Evolutionary conservation across 35 echinoderm and acorn worm genomes (phyloP).

Genomic region (Amphiura filiformis): DNA sequence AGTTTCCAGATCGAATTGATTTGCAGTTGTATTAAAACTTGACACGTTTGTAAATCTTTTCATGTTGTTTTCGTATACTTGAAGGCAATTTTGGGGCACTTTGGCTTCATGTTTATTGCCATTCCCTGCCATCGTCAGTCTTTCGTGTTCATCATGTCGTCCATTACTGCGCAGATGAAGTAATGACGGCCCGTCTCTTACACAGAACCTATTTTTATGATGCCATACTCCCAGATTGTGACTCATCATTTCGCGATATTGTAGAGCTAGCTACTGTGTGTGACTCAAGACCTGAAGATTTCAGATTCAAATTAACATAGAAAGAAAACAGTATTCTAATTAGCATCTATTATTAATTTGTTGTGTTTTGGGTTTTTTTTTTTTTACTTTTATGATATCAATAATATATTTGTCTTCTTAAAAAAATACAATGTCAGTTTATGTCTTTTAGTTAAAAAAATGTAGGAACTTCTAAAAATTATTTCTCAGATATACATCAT

Average conservation of each 20-base stretch:
- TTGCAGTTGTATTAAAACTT: not conserved
- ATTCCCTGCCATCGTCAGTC: slow-evolving; percentile 8
- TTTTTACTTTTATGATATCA: not conserved
- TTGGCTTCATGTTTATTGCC: not conserved
- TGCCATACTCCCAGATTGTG: not conserved
- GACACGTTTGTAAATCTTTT: not conserved
- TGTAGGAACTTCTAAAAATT: too few relatives aligned
- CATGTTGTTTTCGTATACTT: not conserved
- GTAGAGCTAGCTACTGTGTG: too few relatives aligned
- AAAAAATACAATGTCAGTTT: too few relatives aligned
- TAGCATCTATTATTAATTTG: not conserved
- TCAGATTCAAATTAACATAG: not conserved
- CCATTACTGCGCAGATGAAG: not conserved
- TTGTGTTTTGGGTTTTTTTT: not conserved
- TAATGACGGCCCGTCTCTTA: not conserved
- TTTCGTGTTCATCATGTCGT: slow-evolving; percentile 2
- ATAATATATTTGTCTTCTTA: not conserved
- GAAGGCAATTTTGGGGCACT: not conserved
- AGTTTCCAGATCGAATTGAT: not conserved
- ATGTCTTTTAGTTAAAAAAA: too few relatives aligned
- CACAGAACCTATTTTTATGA: not conserved
- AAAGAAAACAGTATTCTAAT: not conserved
- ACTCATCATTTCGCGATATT: too few relatives aligned
- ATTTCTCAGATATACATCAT: too few relatives aligned
- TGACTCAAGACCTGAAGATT: not conserved